Base-by-base conservation (phyloP, 2,113 vertebrate species). In the Onychorhynchus coronatus region DNA sequence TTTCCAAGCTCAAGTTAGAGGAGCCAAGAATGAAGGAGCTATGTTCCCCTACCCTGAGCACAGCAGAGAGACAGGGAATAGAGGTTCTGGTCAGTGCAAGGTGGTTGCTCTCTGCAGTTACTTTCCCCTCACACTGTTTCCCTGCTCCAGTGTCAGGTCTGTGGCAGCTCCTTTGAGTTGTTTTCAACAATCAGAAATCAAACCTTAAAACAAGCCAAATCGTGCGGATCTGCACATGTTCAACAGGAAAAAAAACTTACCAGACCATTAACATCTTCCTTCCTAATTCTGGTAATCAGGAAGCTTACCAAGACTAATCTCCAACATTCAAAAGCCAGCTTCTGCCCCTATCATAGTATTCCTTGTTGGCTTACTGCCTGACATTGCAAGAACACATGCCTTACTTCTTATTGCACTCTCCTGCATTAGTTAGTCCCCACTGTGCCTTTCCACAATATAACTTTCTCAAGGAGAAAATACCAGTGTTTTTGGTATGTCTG, bases 21-120 rank as follows among this genome's bases (percentile, higher is more conserved):
- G n/a, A n/a, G n/a, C n/a, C n/a, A n/a, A n/a, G n/a, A n/a, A n/a
- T n/a, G n/a, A n/a, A n/a, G n/a, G n/a, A n/a, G n/a, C n/a, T 9
- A 30, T 24, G 24, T 23, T 18, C 6, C 23, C 5, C 23, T 42
- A 39, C 8, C 5, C 37, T 24, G 52, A 50, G 33, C 7, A 74
- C 23, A 0, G 6, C 13, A 70, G 25, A 73, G 7, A 5, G 12
- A 85, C 4, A 30, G 17, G 3, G 11, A 78, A 62, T 1, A 3
- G 9, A 6, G 10, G 31, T 4, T 68, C 33, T 28, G 12, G 8
- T 44, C 22, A 31, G 22, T 11, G 5, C 22, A 14, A 1, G 1
- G 33, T 6, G 83, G 13, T 8, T 63, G 11, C 14, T 53, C 37
- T 80, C n/a, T 56, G 23, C 6, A 25, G 18, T 14, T 73, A 11